Evolutionary conservation across 2,113 vertebrate species (phyloP).

Genomic region (Otolemur garnettii): DNA sequence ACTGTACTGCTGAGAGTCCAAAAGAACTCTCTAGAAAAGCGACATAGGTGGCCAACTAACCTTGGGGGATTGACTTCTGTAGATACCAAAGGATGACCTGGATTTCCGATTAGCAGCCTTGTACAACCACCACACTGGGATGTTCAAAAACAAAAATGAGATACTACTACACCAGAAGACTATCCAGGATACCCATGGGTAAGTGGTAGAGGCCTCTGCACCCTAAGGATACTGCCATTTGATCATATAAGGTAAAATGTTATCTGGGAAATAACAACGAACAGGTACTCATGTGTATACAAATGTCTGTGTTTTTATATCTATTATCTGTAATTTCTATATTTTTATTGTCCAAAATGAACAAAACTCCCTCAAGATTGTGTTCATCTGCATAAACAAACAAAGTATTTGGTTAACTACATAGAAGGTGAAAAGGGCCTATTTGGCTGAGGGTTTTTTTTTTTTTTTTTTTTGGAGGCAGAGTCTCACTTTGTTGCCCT

Average conservation of each 20-base stretch:
- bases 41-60: neutral
- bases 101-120: conserved; percentile 90
- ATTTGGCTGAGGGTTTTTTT: neutral
- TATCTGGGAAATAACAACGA: neutral
- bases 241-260: neutral
- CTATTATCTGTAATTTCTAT: neutral
- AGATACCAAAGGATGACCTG: conserved; percentile 90
- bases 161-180: conserved; percentile 88
- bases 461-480: too few relatives aligned
- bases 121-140: conserved; percentile 90
- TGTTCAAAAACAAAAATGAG: conserved; percentile 88
- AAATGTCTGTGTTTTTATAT: neutral
- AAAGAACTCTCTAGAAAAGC: neutral
- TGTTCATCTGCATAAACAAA: neutral
- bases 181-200: conserved; percentile 80
- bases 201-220: conserved; percentile 20
- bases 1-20: neutral
- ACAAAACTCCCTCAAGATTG: neutral
- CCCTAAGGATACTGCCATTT: neutral
- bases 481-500: too few relatives aligned
- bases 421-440: neutral
- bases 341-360: conserved; percentile 34
- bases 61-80: neutral
- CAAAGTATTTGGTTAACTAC: neutral
- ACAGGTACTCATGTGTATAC: neutral